Evolutionary conservation across 2,888 invertebrate species (phyloP).

Genomic region (Fragum sueziense): DNA sequence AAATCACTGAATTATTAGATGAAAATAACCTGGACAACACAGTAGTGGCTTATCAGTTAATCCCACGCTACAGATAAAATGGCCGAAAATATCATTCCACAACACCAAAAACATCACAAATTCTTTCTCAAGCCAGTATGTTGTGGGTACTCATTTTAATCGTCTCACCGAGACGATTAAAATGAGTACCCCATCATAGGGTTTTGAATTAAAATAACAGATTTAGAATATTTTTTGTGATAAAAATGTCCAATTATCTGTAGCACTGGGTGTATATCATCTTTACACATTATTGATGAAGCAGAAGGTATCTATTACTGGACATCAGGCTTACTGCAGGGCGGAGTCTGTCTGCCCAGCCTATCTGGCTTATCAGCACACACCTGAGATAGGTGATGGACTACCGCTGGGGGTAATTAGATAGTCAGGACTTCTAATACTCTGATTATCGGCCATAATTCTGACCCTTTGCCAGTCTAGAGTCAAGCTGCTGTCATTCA

Average conservation of each 20-base stretch:
- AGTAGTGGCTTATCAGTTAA: neutral
- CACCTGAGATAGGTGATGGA: slow-evolving; percentile 10
- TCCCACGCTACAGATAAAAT: neutral
- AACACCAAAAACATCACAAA: too few species aligned
- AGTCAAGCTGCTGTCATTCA: too few species aligned
- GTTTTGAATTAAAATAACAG: too few species aligned
- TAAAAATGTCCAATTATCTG: neutral
- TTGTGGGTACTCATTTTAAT: too few species aligned
- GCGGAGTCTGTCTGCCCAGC: slow-evolving; percentile 17
- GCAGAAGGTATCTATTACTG: slow-evolving; percentile 13
- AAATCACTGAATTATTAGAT: neutral
- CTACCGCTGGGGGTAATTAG: slow-evolving; percentile 12
- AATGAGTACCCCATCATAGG: too few species aligned
- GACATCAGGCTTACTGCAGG: slow-evolving; percentile 23
- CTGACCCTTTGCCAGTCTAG: neutral
- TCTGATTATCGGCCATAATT: neutral
- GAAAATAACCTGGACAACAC: too few species aligned
- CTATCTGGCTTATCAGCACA: slow-evolving; percentile 6
- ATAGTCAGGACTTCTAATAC: neutral
- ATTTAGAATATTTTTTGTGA: too few species aligned
- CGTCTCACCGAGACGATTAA: too few species aligned
- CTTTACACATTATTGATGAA: too few species aligned
- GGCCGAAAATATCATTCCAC: too few species aligned
- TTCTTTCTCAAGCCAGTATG: too few species aligned
- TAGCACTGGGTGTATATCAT: too few species aligned